Conservation (phyloP, 2,113 vertebrate species). For the Otocyon megalotis region DNA sequence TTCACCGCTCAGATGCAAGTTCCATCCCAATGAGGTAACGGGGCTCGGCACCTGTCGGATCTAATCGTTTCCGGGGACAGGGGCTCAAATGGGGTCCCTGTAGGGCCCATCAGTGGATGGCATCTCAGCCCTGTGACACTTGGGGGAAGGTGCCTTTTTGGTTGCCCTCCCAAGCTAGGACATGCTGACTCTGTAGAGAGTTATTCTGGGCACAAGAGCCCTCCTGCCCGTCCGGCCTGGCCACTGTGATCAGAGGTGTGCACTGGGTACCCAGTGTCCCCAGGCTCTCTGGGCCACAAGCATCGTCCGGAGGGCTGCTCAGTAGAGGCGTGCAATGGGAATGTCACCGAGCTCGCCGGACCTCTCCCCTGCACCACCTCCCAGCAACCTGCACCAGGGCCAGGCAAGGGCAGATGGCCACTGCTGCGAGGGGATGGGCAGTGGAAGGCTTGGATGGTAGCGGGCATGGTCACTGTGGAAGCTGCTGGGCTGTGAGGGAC, state of each 20-base stretch:
- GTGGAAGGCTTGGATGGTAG: neutral
- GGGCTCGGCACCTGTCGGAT: neutral
- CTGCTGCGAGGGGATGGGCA: fast-evolving
- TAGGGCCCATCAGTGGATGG: neutral
- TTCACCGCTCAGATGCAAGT: neutral
- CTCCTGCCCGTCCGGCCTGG: neutral
- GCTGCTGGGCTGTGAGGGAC: neutral
- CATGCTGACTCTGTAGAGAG: constrained; percentile 39
- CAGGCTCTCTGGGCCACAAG: neutral
- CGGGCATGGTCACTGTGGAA: neutral
- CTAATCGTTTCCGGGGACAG: neutral
- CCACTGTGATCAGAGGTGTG: neutral
- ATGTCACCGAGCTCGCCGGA: fast-evolving
- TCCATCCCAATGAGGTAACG: neutral
- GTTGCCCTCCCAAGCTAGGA: constrained; percentile 18
- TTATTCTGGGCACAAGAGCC: neutral
- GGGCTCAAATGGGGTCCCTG: neutral
- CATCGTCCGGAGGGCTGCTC: neutral
- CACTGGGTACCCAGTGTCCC: neutral
- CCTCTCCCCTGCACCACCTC: neutral
- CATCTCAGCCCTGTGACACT: neutral
- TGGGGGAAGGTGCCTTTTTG: neutral
- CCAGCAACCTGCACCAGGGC: neutral
- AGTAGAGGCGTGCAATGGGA: fast-evolving
- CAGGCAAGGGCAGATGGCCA: fast-evolving